Percentiles rank a stretch among this genome's conserved stretches.
Evolutionary conservation across 2,113 vertebrate species (phyloP).

Genomic region (Sula dactylatra): DNA sequence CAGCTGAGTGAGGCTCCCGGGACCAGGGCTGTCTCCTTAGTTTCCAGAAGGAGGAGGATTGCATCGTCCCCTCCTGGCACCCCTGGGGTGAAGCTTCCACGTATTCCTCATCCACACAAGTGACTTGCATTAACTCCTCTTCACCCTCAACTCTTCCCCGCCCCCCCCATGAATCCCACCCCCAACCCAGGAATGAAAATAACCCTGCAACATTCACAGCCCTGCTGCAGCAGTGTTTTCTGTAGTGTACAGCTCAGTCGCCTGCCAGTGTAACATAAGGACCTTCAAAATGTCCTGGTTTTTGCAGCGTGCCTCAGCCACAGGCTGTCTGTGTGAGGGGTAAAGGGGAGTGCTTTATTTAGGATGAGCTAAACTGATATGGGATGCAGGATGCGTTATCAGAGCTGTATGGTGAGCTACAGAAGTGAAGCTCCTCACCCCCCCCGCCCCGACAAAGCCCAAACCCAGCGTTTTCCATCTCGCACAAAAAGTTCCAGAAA

Average conservation of each 20-base stretch:
- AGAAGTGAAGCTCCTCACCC: neutral
- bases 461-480: accelerated
- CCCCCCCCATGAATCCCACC: neutral
- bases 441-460: neutral
- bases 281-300: neutral
- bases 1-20: accelerated
- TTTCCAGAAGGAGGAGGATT: neutral
- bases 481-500: neutral
- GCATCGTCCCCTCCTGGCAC: neutral
- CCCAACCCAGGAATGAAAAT: neutral
- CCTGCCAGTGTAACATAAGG: neutral
- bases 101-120: neutral
- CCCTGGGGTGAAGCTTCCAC: neutral
- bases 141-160: accelerated
- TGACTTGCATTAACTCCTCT: accelerated
- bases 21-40: neutral
- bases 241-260: accelerated
- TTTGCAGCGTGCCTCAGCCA: neutral
- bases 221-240: neutral
- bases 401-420: neutral
- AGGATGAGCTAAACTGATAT: neutral
- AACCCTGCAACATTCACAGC: neutral
- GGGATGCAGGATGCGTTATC: neutral
- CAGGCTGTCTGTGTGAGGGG: neutral
- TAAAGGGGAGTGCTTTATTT: neutral